Percentiles rank a stretch among this genome's conserved stretches.
Conservation (phyloP, 2,797 vertebrate species). For the Catharus ustulatus region DNA sequence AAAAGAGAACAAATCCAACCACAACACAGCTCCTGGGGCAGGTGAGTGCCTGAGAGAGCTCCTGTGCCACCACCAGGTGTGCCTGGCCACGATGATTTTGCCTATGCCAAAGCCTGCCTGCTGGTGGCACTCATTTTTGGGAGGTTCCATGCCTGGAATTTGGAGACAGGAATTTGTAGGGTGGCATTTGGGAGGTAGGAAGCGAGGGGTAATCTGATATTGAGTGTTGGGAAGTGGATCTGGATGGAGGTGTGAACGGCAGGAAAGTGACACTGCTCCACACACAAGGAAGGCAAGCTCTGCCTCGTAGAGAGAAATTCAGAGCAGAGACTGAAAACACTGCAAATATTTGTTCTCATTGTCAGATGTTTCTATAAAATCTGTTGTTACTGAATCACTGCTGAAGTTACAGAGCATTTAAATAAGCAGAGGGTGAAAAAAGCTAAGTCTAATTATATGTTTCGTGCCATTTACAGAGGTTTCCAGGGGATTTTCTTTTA, state of each 20-base stretch:
- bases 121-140: background rate
- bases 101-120: background rate
- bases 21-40: rapidly evolving
- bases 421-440: conserved; percentile 54
- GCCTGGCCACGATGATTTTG: background rate
- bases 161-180: background rate
- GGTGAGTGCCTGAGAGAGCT: background rate
- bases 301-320: background rate
- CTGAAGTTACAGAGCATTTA: conserved; percentile 56
- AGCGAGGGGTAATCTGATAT: background rate
- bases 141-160: background rate
- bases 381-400: conserved; percentile 53
- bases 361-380: conserved; percentile 55
- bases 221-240: background rate
- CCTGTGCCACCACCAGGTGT: background rate
- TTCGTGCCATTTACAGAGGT: conserved; percentile 59
- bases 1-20: background rate
- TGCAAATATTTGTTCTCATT: conserved; percentile 59
- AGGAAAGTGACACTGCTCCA: background rate
- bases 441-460: conserved; percentile 56
- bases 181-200: background rate
- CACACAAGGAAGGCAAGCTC: background rate
- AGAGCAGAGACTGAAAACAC: conserved; percentile 1
- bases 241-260: background rate
- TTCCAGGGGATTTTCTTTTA: conserved; percentile 64